Evolutionary conservation across 2,113 vertebrate genomes (phyloP).

Genomic region (Panthera uncia): DNA sequence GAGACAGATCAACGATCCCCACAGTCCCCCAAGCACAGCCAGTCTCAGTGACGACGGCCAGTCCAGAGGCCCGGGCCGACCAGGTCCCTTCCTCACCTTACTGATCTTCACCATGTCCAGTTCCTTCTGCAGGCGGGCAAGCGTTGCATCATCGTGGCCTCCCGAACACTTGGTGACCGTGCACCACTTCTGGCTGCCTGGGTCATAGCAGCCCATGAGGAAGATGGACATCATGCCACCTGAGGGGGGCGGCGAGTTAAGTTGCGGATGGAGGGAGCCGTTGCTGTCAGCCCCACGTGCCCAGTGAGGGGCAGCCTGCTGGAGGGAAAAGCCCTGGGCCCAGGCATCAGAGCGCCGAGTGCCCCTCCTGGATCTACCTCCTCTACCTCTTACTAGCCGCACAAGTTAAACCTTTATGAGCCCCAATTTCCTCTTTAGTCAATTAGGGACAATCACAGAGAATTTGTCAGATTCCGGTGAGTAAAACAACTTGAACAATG

Average conservation of each 20-base stretch:
- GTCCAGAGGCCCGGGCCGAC: neutral
- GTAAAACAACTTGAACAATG: neutral
- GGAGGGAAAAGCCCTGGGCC: neutral
- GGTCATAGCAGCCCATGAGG: slow-evolving; percentile 98
- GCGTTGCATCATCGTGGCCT: slow-evolving; percentile 95
- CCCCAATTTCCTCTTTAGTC: neutral
- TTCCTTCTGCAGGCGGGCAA: slow-evolving; percentile 95
- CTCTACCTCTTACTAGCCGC: neutral
- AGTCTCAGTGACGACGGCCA: fast-evolving
- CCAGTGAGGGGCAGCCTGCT: neutral
- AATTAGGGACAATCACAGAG: neutral
- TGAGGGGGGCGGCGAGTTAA: slow-evolving; percentile 66
- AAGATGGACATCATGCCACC: slow-evolving; percentile 99
- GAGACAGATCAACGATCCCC: neutral
- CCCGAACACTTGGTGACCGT: slow-evolving; percentile 97
- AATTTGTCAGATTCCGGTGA: neutral
- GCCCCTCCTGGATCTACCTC: neutral
- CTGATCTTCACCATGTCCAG: slow-evolving; percentile 99
- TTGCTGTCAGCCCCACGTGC: neutral
- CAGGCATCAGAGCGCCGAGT: neutral
- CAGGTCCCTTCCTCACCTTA: slow-evolving; percentile 87
- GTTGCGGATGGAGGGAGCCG: no score
- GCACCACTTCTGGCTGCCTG: slow-evolving; percentile 95
- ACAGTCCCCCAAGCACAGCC: neutral
- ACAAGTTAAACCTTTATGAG: neutral